A percentile compares a stretch with the other conserved stretches of the same genome.
These are phyloP conservation scores for Eugnorisma glareosa DNA, from an alignment of 2,888 invertebrate genomes.

Conservation along the genomic window DNA sequence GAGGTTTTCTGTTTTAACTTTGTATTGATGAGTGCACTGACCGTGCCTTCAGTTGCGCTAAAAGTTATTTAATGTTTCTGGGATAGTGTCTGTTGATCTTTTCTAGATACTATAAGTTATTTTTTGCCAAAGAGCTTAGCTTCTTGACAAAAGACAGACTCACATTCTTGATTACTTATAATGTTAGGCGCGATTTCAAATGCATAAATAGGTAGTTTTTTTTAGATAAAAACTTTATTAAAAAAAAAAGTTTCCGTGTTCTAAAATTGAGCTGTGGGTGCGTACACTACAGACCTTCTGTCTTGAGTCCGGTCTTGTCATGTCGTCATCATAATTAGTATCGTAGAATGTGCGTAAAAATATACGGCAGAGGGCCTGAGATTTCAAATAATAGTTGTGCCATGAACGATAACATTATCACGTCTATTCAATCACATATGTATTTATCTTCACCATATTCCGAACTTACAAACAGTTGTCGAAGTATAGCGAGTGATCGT, in stretches of 20 bases:
- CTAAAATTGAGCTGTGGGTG: neutral
- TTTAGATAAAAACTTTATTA: neutral
- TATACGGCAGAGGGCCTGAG: neutral
- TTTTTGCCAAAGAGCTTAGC: neutral
- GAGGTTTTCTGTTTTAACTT: neutral
- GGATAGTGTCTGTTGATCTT: neutral
- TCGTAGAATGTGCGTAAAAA: neutral
- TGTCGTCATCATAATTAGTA: neutral
- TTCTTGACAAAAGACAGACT: neutral
- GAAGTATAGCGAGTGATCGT: constrained; percentile 34
- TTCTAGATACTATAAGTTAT: neutral
- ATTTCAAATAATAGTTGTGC: neutral
- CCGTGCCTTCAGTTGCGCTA: neutral
- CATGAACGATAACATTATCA: constrained; percentile 3
- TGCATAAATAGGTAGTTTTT: neutral
- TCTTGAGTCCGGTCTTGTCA: neutral
- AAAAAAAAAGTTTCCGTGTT: neutral
- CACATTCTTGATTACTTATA: neutral
- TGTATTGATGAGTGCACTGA: neutral
- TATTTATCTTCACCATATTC: constrained; percentile 51
- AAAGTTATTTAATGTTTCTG: neutral
- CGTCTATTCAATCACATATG: constrained; percentile 38
- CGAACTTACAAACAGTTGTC: constrained; percentile 46
- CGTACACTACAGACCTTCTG: neutral
- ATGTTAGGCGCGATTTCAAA: neutral